Conservation (phyloP, 2,888 invertebrate species). For the Uloborus plumipes region DNA sequence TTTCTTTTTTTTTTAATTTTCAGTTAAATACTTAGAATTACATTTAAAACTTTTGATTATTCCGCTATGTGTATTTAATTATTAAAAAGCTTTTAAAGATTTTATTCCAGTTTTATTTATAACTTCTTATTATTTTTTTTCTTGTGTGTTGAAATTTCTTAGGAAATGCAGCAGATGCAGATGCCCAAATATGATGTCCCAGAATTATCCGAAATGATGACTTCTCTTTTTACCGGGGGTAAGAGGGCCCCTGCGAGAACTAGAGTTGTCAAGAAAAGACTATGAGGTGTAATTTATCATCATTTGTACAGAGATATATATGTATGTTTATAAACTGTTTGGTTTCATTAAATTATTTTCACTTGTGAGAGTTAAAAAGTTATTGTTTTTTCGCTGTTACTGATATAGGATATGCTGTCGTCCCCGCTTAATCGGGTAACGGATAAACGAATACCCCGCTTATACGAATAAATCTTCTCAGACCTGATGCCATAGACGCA, state of each 20-base stretch:
- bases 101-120: neutral
- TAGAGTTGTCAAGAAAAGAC: constrained; percentile 53
- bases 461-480: no score
- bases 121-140: no score
- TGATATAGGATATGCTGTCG: no score
- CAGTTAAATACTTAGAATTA: no score
- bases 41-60: no score
- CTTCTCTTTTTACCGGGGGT: constrained; percentile 71
- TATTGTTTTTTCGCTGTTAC: no score
- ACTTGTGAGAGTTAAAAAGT: neutral
- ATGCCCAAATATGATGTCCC: constrained; percentile 87
- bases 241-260: constrained; percentile 40
- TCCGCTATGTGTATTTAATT: no score
- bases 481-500: no score
- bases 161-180: constrained; percentile 86
- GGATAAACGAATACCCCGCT: no score
- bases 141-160: constrained; percentile 33
- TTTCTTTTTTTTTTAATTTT: no score
- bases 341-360: neutral
- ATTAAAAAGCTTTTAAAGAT: constrained; percentile 9
- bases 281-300: constrained; percentile 36
- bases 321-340: neutral
- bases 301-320: constrained; percentile 27
- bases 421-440: no score
- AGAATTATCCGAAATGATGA: constrained; percentile 95